phyloP scores from a whole-genome alignment of 2,113 vertebrate species.

The Heterotilapia buettikoferi region DNA sequence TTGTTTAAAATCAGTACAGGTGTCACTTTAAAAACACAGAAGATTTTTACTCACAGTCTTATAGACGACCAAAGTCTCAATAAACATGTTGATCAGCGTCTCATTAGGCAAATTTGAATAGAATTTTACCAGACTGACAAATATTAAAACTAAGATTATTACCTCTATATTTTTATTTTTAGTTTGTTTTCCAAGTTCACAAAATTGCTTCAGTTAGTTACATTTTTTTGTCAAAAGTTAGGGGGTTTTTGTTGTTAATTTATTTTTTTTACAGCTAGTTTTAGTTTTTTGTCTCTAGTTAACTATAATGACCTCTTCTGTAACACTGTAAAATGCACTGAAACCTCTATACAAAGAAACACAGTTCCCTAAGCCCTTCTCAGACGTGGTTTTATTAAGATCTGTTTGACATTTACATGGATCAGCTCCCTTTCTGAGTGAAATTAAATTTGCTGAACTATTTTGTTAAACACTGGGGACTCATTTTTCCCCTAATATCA shows the following conservation, averaged over 20 bases:
- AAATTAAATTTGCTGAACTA: background rate
- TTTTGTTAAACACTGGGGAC: background rate
- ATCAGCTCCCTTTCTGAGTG: background rate
- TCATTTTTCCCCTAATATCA: background rate
- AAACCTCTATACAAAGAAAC: background rate
- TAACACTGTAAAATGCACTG: background rate
- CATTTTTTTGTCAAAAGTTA: background rate
- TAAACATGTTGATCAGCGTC: background rate
- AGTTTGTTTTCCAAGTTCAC: background rate
- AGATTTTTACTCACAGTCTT: background rate
- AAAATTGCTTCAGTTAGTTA: background rate
- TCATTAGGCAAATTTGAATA: background rate
- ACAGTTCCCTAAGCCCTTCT: background rate
- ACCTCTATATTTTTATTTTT: background rate
- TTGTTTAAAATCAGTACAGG: background rate
- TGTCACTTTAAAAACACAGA: background rate
- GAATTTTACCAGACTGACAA: background rate
- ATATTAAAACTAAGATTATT: background rate
- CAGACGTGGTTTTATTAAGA: background rate
- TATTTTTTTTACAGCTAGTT: background rate
- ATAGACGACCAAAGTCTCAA: background rate
- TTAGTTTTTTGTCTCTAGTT: background rate
- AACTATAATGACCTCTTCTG: background rate
- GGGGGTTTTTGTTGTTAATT: accelerated
- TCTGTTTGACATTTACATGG: background rate